Percentiles rank a stretch among this genome's conserved stretches.
Conservation (phyloP, 2,888 invertebrate genomes). For the Phaonia tiefii region DNA sequence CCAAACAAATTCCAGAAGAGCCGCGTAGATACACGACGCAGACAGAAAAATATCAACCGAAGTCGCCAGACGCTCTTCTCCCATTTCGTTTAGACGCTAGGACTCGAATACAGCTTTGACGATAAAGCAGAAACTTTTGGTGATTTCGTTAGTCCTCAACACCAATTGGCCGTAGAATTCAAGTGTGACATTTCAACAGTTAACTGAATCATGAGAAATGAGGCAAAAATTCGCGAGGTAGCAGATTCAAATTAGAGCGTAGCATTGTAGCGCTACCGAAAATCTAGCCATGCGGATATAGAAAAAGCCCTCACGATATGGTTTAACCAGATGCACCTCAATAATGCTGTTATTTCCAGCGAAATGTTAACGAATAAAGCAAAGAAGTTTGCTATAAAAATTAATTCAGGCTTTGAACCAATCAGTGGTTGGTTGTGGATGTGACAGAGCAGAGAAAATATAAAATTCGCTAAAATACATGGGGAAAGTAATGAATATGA, state of each 20-base stretch:
- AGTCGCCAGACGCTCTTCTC: no score
- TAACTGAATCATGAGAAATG: no score
- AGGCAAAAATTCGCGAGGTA: no score
- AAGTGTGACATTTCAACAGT: no score
- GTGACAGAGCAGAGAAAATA: background rate
- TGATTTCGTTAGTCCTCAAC: background rate
- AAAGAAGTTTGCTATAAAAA: slow-evolving; percentile 32
- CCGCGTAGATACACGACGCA: no score
- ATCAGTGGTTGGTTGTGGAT: slow-evolving; percentile 32
- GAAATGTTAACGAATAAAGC: no score
- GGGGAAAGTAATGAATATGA: slow-evolving; percentile 1
- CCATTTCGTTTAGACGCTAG: no score
- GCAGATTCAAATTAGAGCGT: slow-evolving; percentile 1
- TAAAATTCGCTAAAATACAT: slow-evolving; percentile 1
- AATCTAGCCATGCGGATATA: no score
- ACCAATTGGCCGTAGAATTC: no score
- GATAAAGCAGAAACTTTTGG: slow-evolving; percentile 9
- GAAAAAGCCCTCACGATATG: slow-evolving; percentile 8
- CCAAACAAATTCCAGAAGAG: no score
- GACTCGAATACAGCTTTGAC: slow-evolving; percentile 8
- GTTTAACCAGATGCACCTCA: slow-evolving; percentile 6
- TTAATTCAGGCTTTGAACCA: slow-evolving; percentile 32
- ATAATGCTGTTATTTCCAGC: no score
- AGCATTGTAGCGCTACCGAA: slow-evolving; percentile 13
- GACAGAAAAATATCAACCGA: no score